Evolutionary conservation across 1,140 invertebrate species (phyloP).

Genomic region (Halotydeus destructor): DNA sequence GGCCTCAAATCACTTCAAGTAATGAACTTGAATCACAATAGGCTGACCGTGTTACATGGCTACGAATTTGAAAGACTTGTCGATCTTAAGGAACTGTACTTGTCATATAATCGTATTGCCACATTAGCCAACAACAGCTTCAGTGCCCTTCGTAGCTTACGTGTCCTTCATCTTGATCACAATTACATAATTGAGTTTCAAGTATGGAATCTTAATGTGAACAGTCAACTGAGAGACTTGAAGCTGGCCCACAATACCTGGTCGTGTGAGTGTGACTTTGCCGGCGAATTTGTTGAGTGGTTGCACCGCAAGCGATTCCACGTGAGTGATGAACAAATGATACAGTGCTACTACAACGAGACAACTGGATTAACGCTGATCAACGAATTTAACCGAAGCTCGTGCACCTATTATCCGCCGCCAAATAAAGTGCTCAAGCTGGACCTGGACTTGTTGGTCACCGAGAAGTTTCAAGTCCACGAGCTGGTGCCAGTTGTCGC

Average conservation of each 20-base stretch:
- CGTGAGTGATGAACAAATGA: constrained; percentile 17
- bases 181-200: constrained; percentile 44
- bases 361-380: background rate
- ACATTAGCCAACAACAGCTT: constrained; percentile 60
- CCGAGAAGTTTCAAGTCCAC: background rate
- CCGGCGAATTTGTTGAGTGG: constrained; percentile 22
- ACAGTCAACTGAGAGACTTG: constrained; percentile 23
- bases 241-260: constrained; percentile 25
- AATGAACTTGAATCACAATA: constrained; percentile 50
- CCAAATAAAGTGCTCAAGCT: no score
- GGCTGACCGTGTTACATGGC: constrained; percentile 58
- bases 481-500: constrained; percentile 1
- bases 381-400: background rate
- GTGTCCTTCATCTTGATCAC: constrained; percentile 59
- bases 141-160: constrained; percentile 45
- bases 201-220: constrained; percentile 23
- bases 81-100: constrained; percentile 50
- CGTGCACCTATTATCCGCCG: background rate
- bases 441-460: background rate
- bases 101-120: constrained; percentile 61
- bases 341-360: constrained; percentile 17
- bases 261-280: constrained; percentile 28
- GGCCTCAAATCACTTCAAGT: constrained; percentile 50
- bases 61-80: constrained; percentile 42
- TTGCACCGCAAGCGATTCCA: constrained; percentile 20